Percentiles rank a stretch among this genome's conserved stretches.
Evolutionary conservation across 2,113 vertebrate genomes (phyloP).

Genomic region (Grammatotria lemairii): DNA sequence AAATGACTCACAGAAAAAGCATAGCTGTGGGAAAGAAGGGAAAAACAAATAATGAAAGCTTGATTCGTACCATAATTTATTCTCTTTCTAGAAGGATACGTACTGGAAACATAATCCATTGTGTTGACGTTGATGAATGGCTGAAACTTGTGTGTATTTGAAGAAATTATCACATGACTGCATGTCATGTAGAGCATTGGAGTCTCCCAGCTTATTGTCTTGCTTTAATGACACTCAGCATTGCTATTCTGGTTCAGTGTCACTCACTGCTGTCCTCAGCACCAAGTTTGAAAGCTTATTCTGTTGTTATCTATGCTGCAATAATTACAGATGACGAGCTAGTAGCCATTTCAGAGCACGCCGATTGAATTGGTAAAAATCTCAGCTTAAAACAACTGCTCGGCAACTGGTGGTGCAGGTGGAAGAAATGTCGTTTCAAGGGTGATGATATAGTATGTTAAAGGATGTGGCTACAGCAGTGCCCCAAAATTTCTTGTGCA

Average conservation of each 20-base stretch:
- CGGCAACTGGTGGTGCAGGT: neutral
- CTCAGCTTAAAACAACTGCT: neutral
- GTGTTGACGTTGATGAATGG: neutral
- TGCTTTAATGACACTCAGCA: neutral
- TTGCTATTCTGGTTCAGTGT: neutral
- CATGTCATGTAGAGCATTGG: neutral
- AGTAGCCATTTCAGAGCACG: neutral
- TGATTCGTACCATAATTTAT: slow-evolving; percentile 26
- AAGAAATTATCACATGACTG: neutral
- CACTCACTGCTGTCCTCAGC: neutral
- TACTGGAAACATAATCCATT: neutral
- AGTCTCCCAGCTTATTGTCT: neutral
- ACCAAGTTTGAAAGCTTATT: neutral
- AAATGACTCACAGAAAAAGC: slow-evolving; percentile 35
- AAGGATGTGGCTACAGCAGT: neutral
- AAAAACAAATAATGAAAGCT: neutral
- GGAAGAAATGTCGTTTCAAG: neutral
- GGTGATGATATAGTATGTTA: neutral
- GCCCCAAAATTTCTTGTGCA: neutral
- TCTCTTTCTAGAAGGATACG: neutral
- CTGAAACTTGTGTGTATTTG: neutral
- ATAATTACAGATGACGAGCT: neutral
- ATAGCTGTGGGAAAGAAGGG: neutral
- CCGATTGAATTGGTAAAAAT: neutral
- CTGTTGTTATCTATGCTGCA: neutral